Evolutionary conservation across 2,888 invertebrate species (phyloP).

Genomic region (Yponomeuta cagnagella): DNA sequence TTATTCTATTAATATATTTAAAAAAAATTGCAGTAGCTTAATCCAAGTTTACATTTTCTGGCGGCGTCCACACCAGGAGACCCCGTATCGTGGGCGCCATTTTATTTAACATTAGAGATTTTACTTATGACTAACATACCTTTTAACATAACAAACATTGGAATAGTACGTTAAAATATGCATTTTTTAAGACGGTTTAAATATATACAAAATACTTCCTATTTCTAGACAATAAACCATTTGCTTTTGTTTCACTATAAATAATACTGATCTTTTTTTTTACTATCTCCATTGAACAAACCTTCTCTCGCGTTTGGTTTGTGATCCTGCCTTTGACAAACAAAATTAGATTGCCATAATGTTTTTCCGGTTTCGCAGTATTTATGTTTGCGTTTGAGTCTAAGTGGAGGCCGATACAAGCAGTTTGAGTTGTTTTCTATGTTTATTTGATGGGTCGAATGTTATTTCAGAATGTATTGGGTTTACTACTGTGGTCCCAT

Average conservation of each 20-base stretch:
- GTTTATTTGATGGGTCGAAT: constrained; percentile 12
- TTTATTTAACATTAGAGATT: no score
- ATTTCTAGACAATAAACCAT: not conserved
- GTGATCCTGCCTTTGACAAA: constrained; percentile 52
- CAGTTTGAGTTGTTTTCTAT: constrained; percentile 11
- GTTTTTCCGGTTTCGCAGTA: constrained; percentile 62
- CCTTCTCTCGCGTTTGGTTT: not conserved
- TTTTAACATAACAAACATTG: no score
- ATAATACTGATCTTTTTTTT: not conserved
- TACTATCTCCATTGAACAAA: not conserved
- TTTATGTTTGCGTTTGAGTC: constrained; percentile 17
- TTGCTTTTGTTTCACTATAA: not conserved
- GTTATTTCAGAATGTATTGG: not conserved
- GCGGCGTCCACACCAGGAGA: no score
- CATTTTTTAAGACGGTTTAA: no score
- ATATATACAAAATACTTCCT: no score
- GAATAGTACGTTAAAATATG: no score
- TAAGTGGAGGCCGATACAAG: constrained; percentile 7
- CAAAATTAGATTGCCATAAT: constrained; percentile 68
- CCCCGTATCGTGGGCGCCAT: no score
- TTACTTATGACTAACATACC: no score
- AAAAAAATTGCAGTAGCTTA: no score
- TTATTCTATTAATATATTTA: no score
- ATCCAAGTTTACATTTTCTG: no score
- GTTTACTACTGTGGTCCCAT: not conserved